Percentiles rank a stretch among this genome's conserved stretches.
These are phyloP conservation scores for Medauroidea extradentata DNA, from an alignment of 1,140 invertebrate species.

Conservation along the genomic window DNA sequence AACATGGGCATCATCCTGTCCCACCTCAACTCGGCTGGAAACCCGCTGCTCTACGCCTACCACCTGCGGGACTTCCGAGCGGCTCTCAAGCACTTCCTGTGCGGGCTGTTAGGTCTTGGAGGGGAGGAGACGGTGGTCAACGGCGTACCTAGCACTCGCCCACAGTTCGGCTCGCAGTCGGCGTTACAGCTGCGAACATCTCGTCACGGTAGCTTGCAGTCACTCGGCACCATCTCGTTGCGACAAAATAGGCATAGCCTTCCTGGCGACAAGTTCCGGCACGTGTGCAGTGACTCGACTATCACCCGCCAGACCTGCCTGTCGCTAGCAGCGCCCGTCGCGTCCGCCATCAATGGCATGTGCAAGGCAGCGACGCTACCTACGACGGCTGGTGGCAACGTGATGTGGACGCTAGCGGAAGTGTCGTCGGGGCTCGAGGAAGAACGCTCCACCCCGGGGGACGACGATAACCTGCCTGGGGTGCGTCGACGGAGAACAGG, in stretches of 20 bases:
- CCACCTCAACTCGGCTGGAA: conserved; percentile 83
- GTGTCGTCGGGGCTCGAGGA: conserved; percentile 2
- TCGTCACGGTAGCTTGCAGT: conserved; percentile 1
- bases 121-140: neutral
- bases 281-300: neutral
- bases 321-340: neutral
- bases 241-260: neutral
- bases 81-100: conserved; percentile 46
- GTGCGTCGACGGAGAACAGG: neutral
- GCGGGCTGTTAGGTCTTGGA: conserved; percentile 6
- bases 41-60: conserved; percentile 85
- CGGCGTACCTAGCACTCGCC: neutral
- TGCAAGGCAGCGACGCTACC: neutral
- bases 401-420: conserved; percentile 6
- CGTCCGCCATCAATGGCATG: neutral
- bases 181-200: too few relatives aligned
- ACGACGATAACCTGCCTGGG: neutral
- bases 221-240: neutral
- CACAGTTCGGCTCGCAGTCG: neutral
- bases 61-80: conserved; percentile 80
- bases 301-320: neutral
- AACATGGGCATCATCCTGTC: conserved; percentile 82
- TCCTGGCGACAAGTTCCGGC: neutral
- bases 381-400: neutral
- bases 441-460: neutral